Evolutionary conservation across 2,797 vertebrate species (phyloP).

Genomic region (Cercopithecus diana): DNA sequence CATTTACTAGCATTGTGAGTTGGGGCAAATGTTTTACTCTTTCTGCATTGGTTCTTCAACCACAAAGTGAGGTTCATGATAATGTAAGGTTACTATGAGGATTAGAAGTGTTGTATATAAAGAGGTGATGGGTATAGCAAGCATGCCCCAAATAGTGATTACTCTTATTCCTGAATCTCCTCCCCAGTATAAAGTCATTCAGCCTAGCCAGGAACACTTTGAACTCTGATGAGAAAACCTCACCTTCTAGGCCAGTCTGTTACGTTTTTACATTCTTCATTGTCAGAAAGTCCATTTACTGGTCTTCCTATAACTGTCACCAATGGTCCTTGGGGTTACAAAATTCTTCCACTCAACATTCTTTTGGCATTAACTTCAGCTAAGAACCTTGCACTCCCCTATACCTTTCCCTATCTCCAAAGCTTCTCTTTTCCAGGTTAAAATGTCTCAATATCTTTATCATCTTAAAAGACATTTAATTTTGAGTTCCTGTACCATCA

Average conservation of each 20-base stretch:
- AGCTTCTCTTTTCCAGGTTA: background rate
- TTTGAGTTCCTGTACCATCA: background rate
- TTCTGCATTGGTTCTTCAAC: background rate
- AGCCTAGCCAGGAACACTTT: background rate
- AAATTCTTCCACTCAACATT: background rate
- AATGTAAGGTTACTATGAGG: background rate
- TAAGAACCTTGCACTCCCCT: background rate
- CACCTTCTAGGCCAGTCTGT: background rate
- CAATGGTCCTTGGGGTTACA: background rate
- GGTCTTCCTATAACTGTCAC: background rate
- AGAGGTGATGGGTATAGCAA: background rate
- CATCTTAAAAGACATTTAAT: background rate
- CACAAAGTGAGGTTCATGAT: background rate
- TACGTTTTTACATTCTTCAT: background rate
- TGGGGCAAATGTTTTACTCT: background rate
- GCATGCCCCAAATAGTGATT: background rate
- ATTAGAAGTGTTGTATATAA: background rate
- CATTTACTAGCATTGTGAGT: background rate
- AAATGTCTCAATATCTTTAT: background rate
- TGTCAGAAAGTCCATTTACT: constrained; percentile 27
- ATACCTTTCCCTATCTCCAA: background rate
- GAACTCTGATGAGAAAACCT: background rate
- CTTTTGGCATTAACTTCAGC: background rate
- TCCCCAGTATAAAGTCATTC: background rate
- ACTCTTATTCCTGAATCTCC: background rate